Evolutionary conservation across 1,140 invertebrate species (phyloP).

Genomic region (Lerema accius): DNA sequence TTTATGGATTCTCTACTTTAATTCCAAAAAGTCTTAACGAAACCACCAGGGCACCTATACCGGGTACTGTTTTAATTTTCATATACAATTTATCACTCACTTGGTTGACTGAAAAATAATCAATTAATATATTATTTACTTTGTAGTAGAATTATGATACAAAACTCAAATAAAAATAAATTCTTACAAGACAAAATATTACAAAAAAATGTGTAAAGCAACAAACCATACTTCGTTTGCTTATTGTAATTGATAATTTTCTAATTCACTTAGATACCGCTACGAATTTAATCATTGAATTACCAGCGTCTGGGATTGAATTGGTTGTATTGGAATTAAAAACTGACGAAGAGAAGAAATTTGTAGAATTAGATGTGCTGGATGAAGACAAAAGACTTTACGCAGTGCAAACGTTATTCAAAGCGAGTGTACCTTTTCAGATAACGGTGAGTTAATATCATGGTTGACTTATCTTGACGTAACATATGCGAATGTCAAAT

Average conservation of each 20-base stretch:
- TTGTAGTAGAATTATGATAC: too few species aligned
- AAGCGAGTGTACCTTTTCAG: slow-evolving; percentile 36
- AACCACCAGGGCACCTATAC: slow-evolving; percentile 50
- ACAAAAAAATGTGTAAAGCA: too few species aligned
- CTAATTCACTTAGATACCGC: slow-evolving; percentile 33
- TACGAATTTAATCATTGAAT: slow-evolving; percentile 45
- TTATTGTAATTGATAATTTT: too few species aligned
- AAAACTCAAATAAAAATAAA: too few species aligned
- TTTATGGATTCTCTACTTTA: slow-evolving; percentile 58
- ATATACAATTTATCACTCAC: too few species aligned
- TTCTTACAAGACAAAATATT: too few species aligned
- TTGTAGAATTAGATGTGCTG: slow-evolving; percentile 27
- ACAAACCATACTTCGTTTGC: too few species aligned
- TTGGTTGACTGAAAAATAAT: too few species aligned
- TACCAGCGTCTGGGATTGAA: slow-evolving; percentile 32
- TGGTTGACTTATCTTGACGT: not conserved
- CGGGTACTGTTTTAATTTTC: slow-evolving; percentile 45
- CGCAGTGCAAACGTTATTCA: slow-evolving; percentile 37
- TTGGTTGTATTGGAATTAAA: slow-evolving; percentile 34
- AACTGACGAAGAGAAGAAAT: slow-evolving; percentile 28
- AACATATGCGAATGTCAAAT: too few species aligned
- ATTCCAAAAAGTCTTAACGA: slow-evolving; percentile 45
- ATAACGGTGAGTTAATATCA: slow-evolving; percentile 41
- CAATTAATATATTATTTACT: too few species aligned
- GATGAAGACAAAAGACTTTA: slow-evolving; percentile 40